Conservation (phyloP, 64 coral and sea anemone genomes). For the Porites lutea region DNA sequence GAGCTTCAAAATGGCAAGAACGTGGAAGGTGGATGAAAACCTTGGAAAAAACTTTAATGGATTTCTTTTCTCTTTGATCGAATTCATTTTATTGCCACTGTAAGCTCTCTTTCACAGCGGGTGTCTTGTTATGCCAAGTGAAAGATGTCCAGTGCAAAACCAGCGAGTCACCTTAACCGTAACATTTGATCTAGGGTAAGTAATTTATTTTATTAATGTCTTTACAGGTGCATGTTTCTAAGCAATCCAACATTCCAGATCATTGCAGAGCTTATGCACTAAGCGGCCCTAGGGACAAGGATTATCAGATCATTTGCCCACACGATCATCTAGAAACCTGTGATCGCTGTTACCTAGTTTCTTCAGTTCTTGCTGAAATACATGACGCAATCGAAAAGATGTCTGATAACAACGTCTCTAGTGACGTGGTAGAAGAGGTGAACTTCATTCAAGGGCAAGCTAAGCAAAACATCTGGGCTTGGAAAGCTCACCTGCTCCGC, state of each 20-base stretch:
- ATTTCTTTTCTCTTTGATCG: too few species aligned
- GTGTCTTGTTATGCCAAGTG: too few species aligned
- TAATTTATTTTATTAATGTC: too few species aligned
- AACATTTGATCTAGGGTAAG: too few species aligned
- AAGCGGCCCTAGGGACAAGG: slow-evolving; percentile 15
- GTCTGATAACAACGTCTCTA: background rate
- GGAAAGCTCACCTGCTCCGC: background rate
- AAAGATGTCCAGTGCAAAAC: too few species aligned
- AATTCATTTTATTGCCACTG: too few species aligned
- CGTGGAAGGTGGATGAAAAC: too few species aligned
- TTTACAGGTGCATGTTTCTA: slow-evolving; percentile 16
- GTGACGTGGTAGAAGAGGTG: background rate
- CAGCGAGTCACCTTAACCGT: too few species aligned
- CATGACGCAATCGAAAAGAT: background rate
- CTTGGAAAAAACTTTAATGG: too few species aligned
- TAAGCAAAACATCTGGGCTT: background rate
- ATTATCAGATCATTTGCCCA: background rate
- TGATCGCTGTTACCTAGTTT: slow-evolving; percentile 12
- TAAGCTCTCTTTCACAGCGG: too few species aligned
- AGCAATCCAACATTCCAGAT: slow-evolving; percentile 16
- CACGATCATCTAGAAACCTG: slow-evolving; percentile 7
- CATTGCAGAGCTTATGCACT: slow-evolving; percentile 20
- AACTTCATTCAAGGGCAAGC: background rate
- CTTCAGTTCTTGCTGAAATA: background rate
- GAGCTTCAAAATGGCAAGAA: too few species aligned